Base-by-base conservation (phyloP, 2,888 invertebrate genomes). In the Meghimatium bilineatum region DNA sequence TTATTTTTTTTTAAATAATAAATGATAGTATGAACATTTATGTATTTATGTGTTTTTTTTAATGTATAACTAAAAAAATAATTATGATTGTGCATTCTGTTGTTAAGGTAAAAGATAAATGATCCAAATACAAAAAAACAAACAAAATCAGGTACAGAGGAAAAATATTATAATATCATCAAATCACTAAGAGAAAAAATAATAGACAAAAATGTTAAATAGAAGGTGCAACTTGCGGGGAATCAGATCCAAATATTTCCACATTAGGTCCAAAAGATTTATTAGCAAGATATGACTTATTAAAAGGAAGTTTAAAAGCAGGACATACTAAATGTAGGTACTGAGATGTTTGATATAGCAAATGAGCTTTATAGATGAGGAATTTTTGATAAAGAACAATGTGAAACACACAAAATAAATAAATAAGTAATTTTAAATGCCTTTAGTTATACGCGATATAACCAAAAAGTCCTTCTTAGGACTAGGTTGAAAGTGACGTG, bases 341-440 rank as follows among this genome's bases (percentile, higher is more conserved):
- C 14, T 23, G 69, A 69, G 36, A 34, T 69, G 34, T 26, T 10
- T 36, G 29, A 3, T 36, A 69, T 69, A 69, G n/a, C 36, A 34
- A n/a, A 69, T 17, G 36, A 69, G 20, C 26, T 38, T 23, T 69
- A 20, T 69, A 2, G 26, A 36, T 23, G 1, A 69, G 38, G 26
- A 69, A 34, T 36, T 36, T 36, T 69, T 36, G 38, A 69, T 69
- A 23, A 69, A 36, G 36, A 56, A 12, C 23, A 56, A 23, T 56
- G 20, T 56, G 23, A 56, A 3, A 2, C 17, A 14, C 8, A 69
- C 34, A 36, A 69, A 69, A 20, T 23, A 38, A 17, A 69, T 12
- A n/a, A 69, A 23, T 36, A 23, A 69, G n/a, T n/a, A n/a, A n/a
- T n/a, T n/a, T n/a, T n/a, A 69, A 69, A 69, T 69, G 69, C 36